Evolutionary conservation across 1,140 invertebrate species (phyloP).

Genomic region (Eumaeus atala): DNA sequence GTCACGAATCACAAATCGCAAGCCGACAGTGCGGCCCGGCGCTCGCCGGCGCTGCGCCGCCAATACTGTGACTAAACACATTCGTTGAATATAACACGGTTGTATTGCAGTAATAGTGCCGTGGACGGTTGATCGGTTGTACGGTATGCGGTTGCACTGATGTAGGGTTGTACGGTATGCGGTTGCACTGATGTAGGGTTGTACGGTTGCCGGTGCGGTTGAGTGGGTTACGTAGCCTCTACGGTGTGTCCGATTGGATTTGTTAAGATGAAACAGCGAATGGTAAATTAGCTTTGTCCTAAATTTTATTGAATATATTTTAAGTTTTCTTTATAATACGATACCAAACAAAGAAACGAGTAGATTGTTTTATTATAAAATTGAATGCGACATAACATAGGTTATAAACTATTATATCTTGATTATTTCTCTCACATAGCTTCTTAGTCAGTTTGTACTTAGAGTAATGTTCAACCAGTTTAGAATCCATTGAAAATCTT

Average conservation of each 20-base stretch:
- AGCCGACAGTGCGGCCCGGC: constrained; percentile 59
- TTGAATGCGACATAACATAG: too few relatives aligned
- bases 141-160: background rate
- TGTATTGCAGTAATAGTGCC: constrained; percentile 1
- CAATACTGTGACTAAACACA: constrained; percentile 14
- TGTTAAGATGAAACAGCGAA: constrained; percentile 10
- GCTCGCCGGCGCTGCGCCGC: constrained; percentile 54
- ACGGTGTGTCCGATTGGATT: background rate
- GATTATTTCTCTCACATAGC: too few relatives aligned
- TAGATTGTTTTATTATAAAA: too few relatives aligned
- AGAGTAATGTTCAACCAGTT: too few relatives aligned
- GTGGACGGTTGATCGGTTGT: background rate
- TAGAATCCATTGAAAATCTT: too few relatives aligned
- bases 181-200: background rate
- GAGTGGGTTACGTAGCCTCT: too few relatives aligned
- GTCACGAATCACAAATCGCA: constrained; percentile 57
- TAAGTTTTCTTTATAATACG: too few relatives aligned
- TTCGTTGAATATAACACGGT: constrained; percentile 5
- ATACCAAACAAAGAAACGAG: too few relatives aligned
- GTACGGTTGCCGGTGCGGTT: too few relatives aligned
- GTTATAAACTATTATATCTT: too few relatives aligned
- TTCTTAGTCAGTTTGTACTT: too few relatives aligned
- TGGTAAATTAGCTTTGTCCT: constrained; percentile 5
- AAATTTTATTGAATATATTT: background rate
- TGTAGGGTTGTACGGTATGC: too few relatives aligned